Conservation (phyloP, 2,888 invertebrate species). For the Sialis fuliginosa region DNA sequence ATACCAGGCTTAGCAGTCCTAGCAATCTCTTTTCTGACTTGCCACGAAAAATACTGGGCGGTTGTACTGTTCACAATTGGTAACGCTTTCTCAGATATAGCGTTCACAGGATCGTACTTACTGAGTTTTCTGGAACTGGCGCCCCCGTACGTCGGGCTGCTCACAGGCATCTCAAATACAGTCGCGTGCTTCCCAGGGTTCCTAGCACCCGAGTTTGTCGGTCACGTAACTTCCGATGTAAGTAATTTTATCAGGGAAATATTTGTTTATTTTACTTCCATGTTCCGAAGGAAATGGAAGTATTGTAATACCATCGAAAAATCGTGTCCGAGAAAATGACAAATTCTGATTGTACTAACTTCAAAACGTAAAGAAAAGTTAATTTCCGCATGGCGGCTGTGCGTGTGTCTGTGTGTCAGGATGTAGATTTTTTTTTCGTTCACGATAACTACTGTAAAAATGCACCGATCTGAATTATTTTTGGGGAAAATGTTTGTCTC, state of each 20-base stretch:
- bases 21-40: slow-evolving; percentile 19
- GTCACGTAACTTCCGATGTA: slow-evolving; percentile 21
- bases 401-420: too few species aligned
- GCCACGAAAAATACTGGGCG: slow-evolving; percentile 18
- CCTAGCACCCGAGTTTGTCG: slow-evolving; percentile 22
- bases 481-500: too few species aligned
- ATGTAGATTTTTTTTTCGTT: too few species aligned
- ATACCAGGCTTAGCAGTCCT: slow-evolving; percentile 11
- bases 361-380: too few species aligned
- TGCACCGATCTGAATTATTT: too few species aligned
- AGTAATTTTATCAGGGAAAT: slow-evolving; percentile 5
- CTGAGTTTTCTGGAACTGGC: slow-evolving; percentile 27
- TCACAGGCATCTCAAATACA: slow-evolving; percentile 28
- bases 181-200: slow-evolving; percentile 25
- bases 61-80: slow-evolving; percentile 19
- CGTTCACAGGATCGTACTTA: slow-evolving; percentile 26
- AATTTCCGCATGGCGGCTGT: too few species aligned
- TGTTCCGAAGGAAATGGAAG: too few species aligned
- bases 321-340: too few species aligned
- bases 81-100: slow-evolving; percentile 21
- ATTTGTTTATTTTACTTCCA: neutral
- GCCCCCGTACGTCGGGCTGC: slow-evolving; percentile 25
- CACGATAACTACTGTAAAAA: too few species aligned
- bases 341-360: too few species aligned
- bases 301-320: too few species aligned